Percentiles rank a stretch among this genome's conserved stretches.
phyloP scores from a whole-genome alignment of 2,113 vertebrate genomes.

The Todiramphus chloris region DNA sequence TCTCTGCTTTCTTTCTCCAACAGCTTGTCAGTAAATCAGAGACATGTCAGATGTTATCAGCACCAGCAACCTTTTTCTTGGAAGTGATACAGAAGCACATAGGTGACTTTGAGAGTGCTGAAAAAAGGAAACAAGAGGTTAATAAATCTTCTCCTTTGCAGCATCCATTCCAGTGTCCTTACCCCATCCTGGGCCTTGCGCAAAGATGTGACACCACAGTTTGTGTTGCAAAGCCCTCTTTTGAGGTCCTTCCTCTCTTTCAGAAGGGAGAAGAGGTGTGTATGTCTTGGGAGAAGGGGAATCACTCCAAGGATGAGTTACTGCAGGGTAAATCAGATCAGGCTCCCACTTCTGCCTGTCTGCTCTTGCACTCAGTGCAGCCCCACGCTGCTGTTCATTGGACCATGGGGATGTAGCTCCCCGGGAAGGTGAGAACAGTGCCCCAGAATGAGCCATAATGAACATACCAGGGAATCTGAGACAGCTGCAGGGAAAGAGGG shows the following conservation, averaged over 20 bases:
- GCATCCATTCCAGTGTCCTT: neutral
- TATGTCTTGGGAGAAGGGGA: neutral
- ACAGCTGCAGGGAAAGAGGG: neutral
- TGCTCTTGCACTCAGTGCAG: neutral
- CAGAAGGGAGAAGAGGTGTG: neutral
- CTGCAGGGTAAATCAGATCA: neutral
- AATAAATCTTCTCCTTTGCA: neutral
- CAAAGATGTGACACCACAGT: neutral
- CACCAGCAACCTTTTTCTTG: neutral
- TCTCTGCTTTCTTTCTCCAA: neutral
- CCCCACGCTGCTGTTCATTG: too few species aligned
- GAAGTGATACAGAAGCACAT: neutral
- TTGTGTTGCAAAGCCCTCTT: neutral
- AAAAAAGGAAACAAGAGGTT: neutral
- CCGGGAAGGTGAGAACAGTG: too few species aligned
- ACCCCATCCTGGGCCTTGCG: neutral
- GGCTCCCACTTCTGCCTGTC: neutral
- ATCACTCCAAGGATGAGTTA: neutral
- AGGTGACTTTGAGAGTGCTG: slow-evolving; percentile 6
- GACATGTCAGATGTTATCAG: slow-evolving; percentile 20
- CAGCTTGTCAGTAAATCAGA: neutral
- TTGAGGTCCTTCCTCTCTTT: neutral
- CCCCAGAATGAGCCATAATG: neutral
- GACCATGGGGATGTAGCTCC: neutral
- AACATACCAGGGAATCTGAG: neutral